phyloP scores from a whole-genome alignment of 1,140 invertebrate species.

The Zaprionus ghesquierei region DNA sequence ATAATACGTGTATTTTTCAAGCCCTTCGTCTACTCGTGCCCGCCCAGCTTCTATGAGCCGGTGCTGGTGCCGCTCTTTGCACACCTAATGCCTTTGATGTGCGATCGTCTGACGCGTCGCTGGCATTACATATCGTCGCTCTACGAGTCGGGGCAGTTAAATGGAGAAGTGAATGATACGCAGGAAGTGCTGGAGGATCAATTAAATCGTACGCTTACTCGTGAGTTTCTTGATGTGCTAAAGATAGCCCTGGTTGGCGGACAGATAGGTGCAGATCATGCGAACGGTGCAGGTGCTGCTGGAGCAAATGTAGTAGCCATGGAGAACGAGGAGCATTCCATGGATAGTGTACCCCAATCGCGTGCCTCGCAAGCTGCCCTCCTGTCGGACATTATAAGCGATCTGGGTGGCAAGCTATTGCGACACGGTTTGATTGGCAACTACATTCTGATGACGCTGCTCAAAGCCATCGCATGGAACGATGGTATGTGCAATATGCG shows the following conservation, averaged over 20 bases:
- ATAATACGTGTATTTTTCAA: slow-evolving; percentile 93
- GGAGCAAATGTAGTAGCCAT: slow-evolving; percentile 84
- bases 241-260: slow-evolving; percentile 86
- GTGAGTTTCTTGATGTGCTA: slow-evolving; percentile 93
- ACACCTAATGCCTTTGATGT: slow-evolving; percentile 91
- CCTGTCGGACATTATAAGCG: slow-evolving; percentile 87
- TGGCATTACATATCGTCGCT: slow-evolving; percentile 91
- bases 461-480: slow-evolving; percentile 91
- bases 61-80: slow-evolving; percentile 91
- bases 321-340: slow-evolving; percentile 87
- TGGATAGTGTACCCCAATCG: slow-evolving; percentile 84
- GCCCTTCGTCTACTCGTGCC: slow-evolving; percentile 93
- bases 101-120: slow-evolving; percentile 88
- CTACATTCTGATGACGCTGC: slow-evolving; percentile 86
- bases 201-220: slow-evolving; percentile 91
- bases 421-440: slow-evolving; percentile 86
- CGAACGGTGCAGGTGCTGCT: slow-evolving; percentile 47
- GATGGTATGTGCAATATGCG: slow-evolving; percentile 91
- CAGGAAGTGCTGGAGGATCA: slow-evolving; percentile 95
- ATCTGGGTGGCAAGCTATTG: slow-evolving; percentile 88
- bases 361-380: slow-evolving; percentile 84
- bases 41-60: slow-evolving; percentile 88
- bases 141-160: slow-evolving; percentile 89
- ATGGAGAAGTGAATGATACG: slow-evolving; percentile 91
- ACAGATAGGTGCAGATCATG: slow-evolving; percentile 71